These are phyloP conservation scores for Ceratina calcarata DNA, from an alignment of 1,140 invertebrate genomes.

Conservation along the genomic window DNA sequence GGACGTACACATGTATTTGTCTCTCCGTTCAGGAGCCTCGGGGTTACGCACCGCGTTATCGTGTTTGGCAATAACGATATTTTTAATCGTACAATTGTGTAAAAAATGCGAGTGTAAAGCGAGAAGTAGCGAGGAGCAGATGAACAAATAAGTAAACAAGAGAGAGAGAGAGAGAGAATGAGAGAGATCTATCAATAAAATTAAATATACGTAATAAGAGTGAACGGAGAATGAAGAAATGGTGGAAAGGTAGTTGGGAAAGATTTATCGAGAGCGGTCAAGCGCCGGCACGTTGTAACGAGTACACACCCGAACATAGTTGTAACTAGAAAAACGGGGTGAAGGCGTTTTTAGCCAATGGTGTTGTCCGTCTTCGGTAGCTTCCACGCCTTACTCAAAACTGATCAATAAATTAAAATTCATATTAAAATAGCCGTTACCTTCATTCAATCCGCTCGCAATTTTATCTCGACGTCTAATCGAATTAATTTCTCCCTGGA, in stretches of 20 bases:
- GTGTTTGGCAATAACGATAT: slow-evolving; percentile 59
- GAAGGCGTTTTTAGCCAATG: slow-evolving; percentile 60
- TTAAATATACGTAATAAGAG: slow-evolving; percentile 20
- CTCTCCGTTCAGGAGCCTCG: slow-evolving; percentile 19
- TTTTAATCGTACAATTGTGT: slow-evolving; percentile 55
- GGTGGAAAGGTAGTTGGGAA: slow-evolving; percentile 12
- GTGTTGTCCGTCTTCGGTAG: slow-evolving; percentile 64
- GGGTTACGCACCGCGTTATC: slow-evolving; percentile 35
- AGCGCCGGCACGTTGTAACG: slow-evolving; percentile 36
- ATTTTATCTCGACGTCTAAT: not conserved
- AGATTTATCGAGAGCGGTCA: slow-evolving; percentile 41
- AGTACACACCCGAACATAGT: slow-evolving; percentile 37
- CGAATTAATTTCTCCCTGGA: not conserved
- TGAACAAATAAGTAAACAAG: not conserved
- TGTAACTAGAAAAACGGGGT: slow-evolving; percentile 53
- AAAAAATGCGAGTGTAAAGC: not conserved
- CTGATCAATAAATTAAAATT: slow-evolving; percentile 56
- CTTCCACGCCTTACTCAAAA: slow-evolving; percentile 60
- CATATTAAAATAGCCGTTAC: slow-evolving; percentile 40
- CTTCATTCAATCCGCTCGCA: slow-evolving; percentile 7
- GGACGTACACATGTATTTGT: not conserved
- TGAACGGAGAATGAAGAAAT: not conserved
- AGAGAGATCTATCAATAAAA: slow-evolving; percentile 26
- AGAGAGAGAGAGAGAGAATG: not conserved
- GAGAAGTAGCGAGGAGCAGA: slow-evolving; percentile 12